Base-by-base conservation (phyloP, 2,888 invertebrate species). In the Acronicta psi region DNA sequence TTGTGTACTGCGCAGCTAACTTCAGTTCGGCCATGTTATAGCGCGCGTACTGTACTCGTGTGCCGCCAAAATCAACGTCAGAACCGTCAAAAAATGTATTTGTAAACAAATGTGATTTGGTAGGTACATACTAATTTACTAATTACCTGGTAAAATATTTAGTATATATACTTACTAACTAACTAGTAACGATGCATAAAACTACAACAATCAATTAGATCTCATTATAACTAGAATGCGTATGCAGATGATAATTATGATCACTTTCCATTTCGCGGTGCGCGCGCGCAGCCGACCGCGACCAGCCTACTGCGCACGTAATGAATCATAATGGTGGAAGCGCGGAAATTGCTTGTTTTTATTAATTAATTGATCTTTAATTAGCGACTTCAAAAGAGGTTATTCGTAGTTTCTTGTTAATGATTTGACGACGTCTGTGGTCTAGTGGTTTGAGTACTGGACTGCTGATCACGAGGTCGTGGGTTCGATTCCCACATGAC, bases 181-280 rank as follows among this genome's bases (percentile, higher is more conserved):
- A 61, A n/a, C 3, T 10, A 10, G 1, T 42, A 31, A 52, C 36
- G 17, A 42, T 31, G 36, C 17, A 18, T 46, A 34, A 23, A 62
- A 49, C 40, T 47, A 10, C 40, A 49, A 59, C n/a, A 23, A 44
- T 41, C 47, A 59, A 65, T 65, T 68, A 49, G 43, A 53, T 17
- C 42, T 40, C 9, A 53, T 38, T 61, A 40, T 41, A 25, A 45
- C 34, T 0, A 49, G n/a, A 6, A 13, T 16, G 25, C 34, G 57
- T 59, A 64, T 63, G 53, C 43, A 59, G 51, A 73, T 69, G 65
- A 64, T 72, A 67, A 56, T 67, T 68, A 73, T 62, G 57, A 59
- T 56, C 71, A 81, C 82, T 82, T 82, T 82, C 81, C 58, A 66
- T 81, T 83, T 80, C 70, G 58, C 61, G 58, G 59, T 52, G 60